Evolutionary conservation across 2,888 invertebrate genomes (phyloP), one percentile per base, ranked within the genome.

Genomic region (Dromius quadrimaculatus): DNA sequence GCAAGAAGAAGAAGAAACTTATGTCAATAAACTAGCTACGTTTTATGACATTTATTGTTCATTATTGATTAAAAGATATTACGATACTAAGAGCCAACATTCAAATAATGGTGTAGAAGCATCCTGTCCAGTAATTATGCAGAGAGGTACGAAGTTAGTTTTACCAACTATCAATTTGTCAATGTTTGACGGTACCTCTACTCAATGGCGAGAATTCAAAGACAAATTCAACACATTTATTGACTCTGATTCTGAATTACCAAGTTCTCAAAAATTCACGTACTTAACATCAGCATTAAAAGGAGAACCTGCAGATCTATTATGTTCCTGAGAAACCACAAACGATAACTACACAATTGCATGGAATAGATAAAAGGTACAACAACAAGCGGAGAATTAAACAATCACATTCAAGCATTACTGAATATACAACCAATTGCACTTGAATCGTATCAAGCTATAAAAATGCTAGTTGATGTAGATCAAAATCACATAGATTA

Each of bases 141-240:
- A 28, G 28, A 28, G 28, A 8, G 28, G 28, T 28, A 28, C 28
- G 34, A 28, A 61, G 2, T 13, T 61, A 36, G 8, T 19, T 54
- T 57, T 72, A 23, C 72, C 73, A 0, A 54, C 32, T n/a, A 71
- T 74, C 13, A 19, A 62, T 11, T 15, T 74, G 2, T 73, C 74
- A 3, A 71, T 28, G 34, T 73, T 74, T 69, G 70, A 74, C 36
- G 74, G 74, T 28, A 20, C 19, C 5, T 72, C 57, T 47, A 71
- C 72, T 6, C 22, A 54, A 20, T 73, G 73, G 74, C 23, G 73
- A 6, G 28, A 62, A 20, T 75, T 75, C 34, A 15, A 32, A 0
- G 74, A 74, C 59, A 17, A 61, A 5, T 74, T 74, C 50, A 72
- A 22, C 6, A 59, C 72, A 8, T 32, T 75, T 17, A 71, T 74